Base-by-base conservation (phyloP, 2,113 vertebrate genomes). In the Patagioenas fasciata region DNA sequence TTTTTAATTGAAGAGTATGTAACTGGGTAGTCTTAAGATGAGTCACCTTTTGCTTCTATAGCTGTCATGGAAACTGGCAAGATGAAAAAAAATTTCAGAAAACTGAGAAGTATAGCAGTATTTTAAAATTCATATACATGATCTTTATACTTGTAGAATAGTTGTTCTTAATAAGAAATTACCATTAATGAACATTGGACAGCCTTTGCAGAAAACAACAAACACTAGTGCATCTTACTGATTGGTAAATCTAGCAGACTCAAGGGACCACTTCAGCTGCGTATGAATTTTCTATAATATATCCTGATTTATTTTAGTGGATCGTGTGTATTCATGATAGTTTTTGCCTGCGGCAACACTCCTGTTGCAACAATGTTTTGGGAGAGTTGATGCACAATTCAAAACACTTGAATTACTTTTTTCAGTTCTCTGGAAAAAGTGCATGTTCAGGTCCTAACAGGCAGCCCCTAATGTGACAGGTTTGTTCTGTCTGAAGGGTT, bases 1-100 rank as follows among this genome's bases (percentile, higher is more conserved):
- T 95, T 47, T 47, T 47, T 47, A 44, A 29, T 77, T 88, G 67
- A 77, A 54, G 64, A 64, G 34, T 78, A 62, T 90, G 56, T 88
- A 86, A 88, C 72, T 78, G 60, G 48, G 60, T 95, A 94, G 88
- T 88, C 80, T 95, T 83, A 78, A 62, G 77, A 95, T 97, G 92
- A 97, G 86, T 97, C 92, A 96, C 72, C 69, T 96, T 93, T 89
- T 95, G 80, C 83, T 96, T 95, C 88, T 95, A 56, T 95, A 94
- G 92, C 94, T 97, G 96, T 93, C 96, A 97, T 95, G 91, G 95
- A 93, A 97, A 97, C 96, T 58, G 65, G 77, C 53, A 92, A 92
- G 91, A 92, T 71, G 38, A 89, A 89, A 94, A 94, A 40, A 81
- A 66, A 19, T 32, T 72, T 42, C 1, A 26, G 58, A 51, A 89